Conservation (phyloP, 2,113 vertebrate species). For the Lota lota region DNA sequence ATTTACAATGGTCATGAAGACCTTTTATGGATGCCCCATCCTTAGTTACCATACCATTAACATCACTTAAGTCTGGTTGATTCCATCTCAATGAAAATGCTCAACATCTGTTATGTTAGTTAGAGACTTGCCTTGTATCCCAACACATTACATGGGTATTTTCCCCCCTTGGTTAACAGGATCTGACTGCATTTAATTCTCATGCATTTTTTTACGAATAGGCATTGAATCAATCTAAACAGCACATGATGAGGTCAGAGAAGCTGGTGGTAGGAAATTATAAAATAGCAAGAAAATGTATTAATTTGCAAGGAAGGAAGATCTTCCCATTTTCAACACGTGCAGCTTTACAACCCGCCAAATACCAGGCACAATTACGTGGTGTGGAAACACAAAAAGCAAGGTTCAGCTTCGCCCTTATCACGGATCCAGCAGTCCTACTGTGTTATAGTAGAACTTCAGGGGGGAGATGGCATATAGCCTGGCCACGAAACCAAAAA, state of each 20-base stretch:
- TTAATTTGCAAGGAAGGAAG: constrained; percentile 61
- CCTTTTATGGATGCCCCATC: constrained; percentile 35
- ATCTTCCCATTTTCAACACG: constrained; percentile 55
- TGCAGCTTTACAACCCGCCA: constrained; percentile 58
- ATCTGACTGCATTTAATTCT: constrained; percentile 29
- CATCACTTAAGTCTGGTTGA: constrained; percentile 24
- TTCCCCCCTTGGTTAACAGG: constrained; percentile 25
- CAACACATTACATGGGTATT: constrained; percentile 31
- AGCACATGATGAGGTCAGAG: constrained; percentile 49
- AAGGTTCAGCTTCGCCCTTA: constrained; percentile 10
- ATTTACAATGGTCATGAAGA: constrained; percentile 44
- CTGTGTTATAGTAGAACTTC: too few species aligned
- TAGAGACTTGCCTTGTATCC: constrained; percentile 25
- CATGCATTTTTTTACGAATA: constrained; percentile 58
- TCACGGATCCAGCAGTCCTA: too few species aligned
- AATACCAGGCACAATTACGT: constrained; percentile 64
- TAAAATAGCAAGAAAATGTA: constrained; percentile 47
- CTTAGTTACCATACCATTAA: constrained; percentile 46
- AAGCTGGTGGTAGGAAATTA: constrained; percentile 17
- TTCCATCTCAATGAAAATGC: constrained; percentile 42
- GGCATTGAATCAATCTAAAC: constrained; percentile 54
- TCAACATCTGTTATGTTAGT: constrained; percentile 63
- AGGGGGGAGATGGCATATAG: too few species aligned
- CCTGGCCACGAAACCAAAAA: too few species aligned
- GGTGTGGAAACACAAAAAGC: constrained; percentile 63